Evolutionary conservation across 2,888 invertebrate species (phyloP).

Genomic region (Pheosia tremula): DNA sequence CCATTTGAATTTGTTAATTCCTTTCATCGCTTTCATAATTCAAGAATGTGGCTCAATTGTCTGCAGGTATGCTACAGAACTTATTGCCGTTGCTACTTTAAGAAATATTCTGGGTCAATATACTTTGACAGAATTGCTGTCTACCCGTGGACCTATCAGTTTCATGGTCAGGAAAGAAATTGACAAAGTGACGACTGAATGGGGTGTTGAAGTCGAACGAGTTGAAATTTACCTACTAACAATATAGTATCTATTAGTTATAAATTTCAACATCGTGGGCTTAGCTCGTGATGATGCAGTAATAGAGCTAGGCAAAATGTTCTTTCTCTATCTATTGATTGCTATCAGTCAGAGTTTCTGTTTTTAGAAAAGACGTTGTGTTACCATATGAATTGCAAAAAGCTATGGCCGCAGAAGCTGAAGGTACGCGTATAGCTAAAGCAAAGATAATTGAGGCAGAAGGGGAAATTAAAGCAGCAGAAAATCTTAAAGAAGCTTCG

Average conservation of each 20-base stretch:
- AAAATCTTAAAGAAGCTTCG: slow-evolving; percentile 57
- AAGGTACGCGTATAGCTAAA: slow-evolving; percentile 61
- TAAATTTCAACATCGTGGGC: too few species aligned
- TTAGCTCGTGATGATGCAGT: background rate
- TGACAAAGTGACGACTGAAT: slow-evolving; percentile 76
- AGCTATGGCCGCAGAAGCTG: slow-evolving; percentile 68
- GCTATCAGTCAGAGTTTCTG: too few species aligned
- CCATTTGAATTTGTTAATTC: background rate
- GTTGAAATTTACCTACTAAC: slow-evolving; percentile 88
- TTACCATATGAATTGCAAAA: slow-evolving; percentile 61
- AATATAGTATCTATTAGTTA: background rate
- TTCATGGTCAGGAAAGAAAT: slow-evolving; percentile 77
- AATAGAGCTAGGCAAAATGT: background rate
- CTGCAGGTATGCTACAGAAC: slow-evolving; percentile 63
- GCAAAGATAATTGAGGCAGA: slow-evolving; percentile 65
- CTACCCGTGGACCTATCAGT: slow-evolving; percentile 85
- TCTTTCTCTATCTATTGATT: too few species aligned
- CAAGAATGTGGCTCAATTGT: slow-evolving; percentile 15
- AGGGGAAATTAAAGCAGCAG: slow-evolving; percentile 65
- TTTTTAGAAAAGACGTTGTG: slow-evolving; percentile 58
- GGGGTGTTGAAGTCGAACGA: slow-evolving; percentile 85
- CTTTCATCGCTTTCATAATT: background rate
- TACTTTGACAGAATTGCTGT: slow-evolving; percentile 85
- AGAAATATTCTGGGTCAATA: slow-evolving; percentile 87
- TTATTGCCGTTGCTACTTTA: slow-evolving; percentile 72